Conservation (phyloP, 2,797 vertebrate genomes). For the Phoeniculus purpureus region DNA sequence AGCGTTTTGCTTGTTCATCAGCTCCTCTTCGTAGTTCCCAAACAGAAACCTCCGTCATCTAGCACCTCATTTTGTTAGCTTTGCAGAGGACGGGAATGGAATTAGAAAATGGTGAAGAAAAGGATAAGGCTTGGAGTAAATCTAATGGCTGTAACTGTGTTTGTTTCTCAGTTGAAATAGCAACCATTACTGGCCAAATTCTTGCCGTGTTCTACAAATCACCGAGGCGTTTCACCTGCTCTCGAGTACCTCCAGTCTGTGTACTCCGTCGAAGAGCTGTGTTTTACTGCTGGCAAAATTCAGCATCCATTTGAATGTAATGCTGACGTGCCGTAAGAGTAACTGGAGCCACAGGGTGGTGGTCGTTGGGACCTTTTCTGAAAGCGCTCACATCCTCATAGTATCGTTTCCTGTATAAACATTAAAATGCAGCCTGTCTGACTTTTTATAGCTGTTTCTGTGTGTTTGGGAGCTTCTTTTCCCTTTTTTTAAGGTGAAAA, state of each 20-base stretch:
- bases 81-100: background rate
- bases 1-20: background rate
- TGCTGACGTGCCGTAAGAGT: background rate
- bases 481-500: background rate
- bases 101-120: background rate
- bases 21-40: background rate
- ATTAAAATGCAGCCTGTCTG: background rate
- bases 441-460: background rate
- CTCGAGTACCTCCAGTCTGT: background rate
- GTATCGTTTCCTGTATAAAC: background rate
- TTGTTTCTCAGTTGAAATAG: background rate
- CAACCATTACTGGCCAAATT: background rate
- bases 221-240: background rate
- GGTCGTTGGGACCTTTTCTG: background rate
- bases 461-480: background rate
- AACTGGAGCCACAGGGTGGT: background rate
- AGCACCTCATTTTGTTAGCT: background rate
- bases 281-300: background rate
- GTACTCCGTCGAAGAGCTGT: background rate
- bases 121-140: background rate
- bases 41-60: background rate
- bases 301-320: background rate
- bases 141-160: background rate
- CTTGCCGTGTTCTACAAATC: background rate
- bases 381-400: background rate